A percentile compares a stretch with the other conserved stretches of the same genome.
Conservation (phyloP, 2,797 vertebrate species). For the Cynopterus sphinx region DNA sequence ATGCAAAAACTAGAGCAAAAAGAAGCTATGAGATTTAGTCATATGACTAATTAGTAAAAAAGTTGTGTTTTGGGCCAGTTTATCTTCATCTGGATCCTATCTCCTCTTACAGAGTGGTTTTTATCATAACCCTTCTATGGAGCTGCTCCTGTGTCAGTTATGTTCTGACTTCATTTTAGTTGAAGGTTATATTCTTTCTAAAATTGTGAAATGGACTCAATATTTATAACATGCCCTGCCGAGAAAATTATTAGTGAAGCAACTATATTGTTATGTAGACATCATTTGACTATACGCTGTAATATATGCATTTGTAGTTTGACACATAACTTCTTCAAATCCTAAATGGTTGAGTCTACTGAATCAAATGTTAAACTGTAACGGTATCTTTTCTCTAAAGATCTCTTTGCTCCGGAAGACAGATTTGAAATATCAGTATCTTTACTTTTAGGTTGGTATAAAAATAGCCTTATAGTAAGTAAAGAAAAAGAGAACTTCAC, state of each 20-base stretch:
- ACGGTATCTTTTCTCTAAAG: background rate
- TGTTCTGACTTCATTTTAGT: background rate
- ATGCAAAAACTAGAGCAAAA: background rate
- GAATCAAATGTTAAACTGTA: background rate
- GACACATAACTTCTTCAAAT: background rate
- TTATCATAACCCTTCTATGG: too few relatives aligned
- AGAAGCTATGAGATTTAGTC: background rate
- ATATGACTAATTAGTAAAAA: background rate
- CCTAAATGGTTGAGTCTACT: background rate
- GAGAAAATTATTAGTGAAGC: background rate
- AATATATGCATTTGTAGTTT: background rate
- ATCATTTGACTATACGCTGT: too few relatives aligned
- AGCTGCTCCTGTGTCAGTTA: accelerated
- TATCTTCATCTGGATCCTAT: background rate
- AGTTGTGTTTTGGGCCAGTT: background rate
- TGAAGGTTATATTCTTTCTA: background rate
- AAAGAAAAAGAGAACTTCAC: background rate
- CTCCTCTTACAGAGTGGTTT: background rate
- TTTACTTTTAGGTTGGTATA: background rate
- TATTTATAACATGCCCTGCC: background rate
- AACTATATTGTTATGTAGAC: background rate
- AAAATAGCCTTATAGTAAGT: background rate
- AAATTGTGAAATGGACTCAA: background rate
- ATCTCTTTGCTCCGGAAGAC: background rate
- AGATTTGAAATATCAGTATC: background rate